Evolutionary conservation across 2,888 invertebrate species (phyloP), one percentile per base, ranked within the genome.

Genomic region (Lumbricus terrestris): DNA sequence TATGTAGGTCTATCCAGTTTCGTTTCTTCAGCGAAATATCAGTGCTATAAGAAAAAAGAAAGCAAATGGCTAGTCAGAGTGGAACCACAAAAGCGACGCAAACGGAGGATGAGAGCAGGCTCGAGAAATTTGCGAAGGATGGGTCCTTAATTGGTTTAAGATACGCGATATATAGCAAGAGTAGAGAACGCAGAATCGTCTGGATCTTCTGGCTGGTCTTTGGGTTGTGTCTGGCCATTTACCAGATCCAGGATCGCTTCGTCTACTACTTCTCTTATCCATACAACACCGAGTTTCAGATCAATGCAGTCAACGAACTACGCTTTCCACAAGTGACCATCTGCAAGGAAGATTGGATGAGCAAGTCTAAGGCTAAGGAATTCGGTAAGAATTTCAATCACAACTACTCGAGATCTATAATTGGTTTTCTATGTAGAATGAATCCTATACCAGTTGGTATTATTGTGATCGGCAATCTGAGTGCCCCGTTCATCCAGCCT

Each of bases 231-330:
- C 11, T 89, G 47, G 89, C 90, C 6, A 35, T 89, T 29, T 89
- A 83, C n/a, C 85, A 89, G 89, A 90, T 89, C n/a, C 42, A 85
- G 38, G 90, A 90, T 42, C 82, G 90, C 35, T 88, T 89, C n/a
- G 37, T 35, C 69, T 37, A 90, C 38, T 90, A 42, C 47, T 69
- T 82, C n/a, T 89, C 89, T 47, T 90, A 82, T 88, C 89, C 90
- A 4, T 42, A 37, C 37, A 83, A 29, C 29, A 85, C 90, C 20
- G 42, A 89, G 35, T 35, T 85, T 42, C 69, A 90, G n/a, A 20
- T 90, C n/a, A 54, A 33, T 20, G 5, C 40, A 37, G 85, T 15
- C 15, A 42, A 83, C 33, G n/a, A 33, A 18, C 13, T 90, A 35
- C 37, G 34, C 29, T 89, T 89, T 40, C 90, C 90, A 29, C 83